Evolutionary conservation across 2,113 vertebrate genomes (phyloP).

Genomic region (Desmodus rotundus): DNA sequence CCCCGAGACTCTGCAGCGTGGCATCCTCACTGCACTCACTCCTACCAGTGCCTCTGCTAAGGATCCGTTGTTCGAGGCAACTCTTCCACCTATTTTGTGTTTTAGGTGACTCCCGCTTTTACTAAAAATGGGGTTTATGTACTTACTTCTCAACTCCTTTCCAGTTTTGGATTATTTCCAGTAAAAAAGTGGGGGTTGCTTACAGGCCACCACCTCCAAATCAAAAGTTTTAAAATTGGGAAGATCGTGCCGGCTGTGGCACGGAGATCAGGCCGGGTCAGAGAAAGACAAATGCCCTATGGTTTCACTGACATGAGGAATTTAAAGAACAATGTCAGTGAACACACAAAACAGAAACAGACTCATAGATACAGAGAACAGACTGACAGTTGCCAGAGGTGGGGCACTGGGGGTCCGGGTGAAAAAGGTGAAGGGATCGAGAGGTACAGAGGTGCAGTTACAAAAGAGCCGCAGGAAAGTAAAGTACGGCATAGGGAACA

Average conservation of each 20-base stretch:
- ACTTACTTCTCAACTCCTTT: neutral
- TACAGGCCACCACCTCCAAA: neutral
- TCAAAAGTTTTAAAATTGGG: neutral
- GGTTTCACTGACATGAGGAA: neutral
- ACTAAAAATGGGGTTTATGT: neutral
- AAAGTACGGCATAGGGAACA: neutral
- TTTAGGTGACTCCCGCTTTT: neutral
- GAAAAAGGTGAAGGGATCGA: neutral
- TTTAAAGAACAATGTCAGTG: neutral
- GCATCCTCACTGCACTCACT: too few species aligned
- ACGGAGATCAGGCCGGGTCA: neutral
- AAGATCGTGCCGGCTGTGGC: neutral
- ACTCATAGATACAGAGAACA: neutral
- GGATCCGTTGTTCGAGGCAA: neutral
- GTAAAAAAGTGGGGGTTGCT: neutral
- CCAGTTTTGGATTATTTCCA: neutral
- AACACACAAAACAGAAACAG: neutral
- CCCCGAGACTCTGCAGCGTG: rapidly evolving
- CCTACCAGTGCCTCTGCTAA: neutral
- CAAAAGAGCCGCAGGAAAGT: neutral
- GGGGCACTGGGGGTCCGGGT: neutral
- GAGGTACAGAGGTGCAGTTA: neutral
- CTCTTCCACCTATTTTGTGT: neutral
- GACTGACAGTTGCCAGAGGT: neutral
- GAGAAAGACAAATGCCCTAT: neutral